Conservation (phyloP, 2,888 invertebrate species). For the Acholoe squamosa region DNA sequence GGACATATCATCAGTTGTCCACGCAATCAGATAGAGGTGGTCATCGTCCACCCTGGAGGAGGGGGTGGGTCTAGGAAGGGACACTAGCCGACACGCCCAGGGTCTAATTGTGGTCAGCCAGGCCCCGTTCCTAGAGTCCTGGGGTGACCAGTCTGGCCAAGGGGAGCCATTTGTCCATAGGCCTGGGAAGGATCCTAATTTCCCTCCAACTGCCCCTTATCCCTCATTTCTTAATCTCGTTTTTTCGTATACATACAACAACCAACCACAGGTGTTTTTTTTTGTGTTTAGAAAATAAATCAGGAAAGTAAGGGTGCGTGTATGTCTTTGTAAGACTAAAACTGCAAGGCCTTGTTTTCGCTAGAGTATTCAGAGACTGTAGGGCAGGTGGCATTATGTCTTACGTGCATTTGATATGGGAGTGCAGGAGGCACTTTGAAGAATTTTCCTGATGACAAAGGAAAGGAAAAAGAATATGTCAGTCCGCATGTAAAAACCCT, state of each 20-base stretch:
- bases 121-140: background rate
- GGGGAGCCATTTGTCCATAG: background rate
- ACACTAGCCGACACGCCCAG: background rate
- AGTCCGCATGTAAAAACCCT: too few species aligned
- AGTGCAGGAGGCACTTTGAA: too few species aligned
- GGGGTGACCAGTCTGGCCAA: background rate
- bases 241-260: background rate
- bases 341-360: too few species aligned
- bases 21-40: background rate
- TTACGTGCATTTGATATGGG: too few species aligned
- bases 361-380: too few species aligned
- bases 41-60: background rate
- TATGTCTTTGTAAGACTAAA: too few species aligned
- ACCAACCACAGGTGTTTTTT: background rate
- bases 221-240: background rate
- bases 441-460: too few species aligned
- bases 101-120: background rate
- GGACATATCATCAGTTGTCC: slow-evolving; percentile 51
- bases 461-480: too few species aligned
- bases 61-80: background rate
- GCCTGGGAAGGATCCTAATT: slow-evolving; percentile 6
- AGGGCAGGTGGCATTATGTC: too few species aligned
- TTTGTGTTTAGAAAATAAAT: too few species aligned
- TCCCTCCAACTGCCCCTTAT: background rate
- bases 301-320: too few species aligned